phyloP scores from a whole-genome alignment of 2,888 invertebrate species.

The Mermis nigrescens region DNA sequence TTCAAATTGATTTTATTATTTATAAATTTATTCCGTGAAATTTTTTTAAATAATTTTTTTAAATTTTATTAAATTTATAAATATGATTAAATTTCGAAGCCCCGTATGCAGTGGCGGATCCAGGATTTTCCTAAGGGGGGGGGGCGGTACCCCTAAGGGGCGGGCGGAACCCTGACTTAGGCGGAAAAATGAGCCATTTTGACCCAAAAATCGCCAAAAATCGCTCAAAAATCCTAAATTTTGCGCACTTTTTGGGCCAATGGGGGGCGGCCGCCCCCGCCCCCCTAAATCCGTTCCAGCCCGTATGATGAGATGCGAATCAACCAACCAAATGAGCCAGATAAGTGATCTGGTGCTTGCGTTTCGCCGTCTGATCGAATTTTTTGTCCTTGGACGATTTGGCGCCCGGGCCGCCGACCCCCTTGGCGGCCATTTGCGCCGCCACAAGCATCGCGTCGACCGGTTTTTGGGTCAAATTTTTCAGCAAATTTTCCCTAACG shows the following conservation, averaged over 20 bases:
- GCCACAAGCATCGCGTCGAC: background rate
- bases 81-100: background rate
- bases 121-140: too few relatives aligned
- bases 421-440: background rate
- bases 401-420: background rate
- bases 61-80: background rate
- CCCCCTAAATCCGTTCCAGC: background rate
- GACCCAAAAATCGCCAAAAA: too few relatives aligned
- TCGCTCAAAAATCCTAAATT: too few relatives aligned
- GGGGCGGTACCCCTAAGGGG: too few relatives aligned
- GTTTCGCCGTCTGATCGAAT: background rate
- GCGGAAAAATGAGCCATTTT: too few relatives aligned
- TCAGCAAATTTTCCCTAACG: constrained; percentile 1
- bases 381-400: background rate
- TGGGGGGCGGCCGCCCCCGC: too few relatives aligned
- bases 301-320: background rate
- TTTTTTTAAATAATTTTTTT: background rate
- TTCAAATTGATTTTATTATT: background rate
- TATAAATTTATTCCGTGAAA: background rate
- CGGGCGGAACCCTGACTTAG: too few relatives aligned
- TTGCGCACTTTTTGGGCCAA: too few relatives aligned
- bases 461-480: background rate
- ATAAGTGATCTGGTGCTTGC: constrained; percentile 6
- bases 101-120: too few relatives aligned
- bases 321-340: constrained; percentile 1